Evolutionary conservation across 2,797 vertebrate genomes (phyloP).

Genomic region (Semotilus atromaculatus): DNA sequence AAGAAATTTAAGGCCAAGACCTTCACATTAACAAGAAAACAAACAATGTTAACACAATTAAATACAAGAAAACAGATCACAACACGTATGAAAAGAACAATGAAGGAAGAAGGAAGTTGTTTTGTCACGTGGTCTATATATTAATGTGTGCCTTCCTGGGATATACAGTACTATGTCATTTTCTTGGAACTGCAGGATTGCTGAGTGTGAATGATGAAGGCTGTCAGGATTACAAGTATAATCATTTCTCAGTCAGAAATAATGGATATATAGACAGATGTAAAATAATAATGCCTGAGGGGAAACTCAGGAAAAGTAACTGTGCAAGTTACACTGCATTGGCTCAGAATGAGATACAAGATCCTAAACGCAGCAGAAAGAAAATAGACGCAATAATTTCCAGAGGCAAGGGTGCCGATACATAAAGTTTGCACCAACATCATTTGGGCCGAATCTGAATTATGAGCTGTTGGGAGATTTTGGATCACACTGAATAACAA

Average conservation of each 20-base stretch:
- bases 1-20: neutral
- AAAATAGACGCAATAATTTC: conserved; percentile 34
- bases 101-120: neutral
- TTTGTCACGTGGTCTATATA: conserved; percentile 28
- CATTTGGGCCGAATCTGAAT: conserved; percentile 13
- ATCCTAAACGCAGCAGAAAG: neutral
- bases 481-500: conserved; percentile 13
- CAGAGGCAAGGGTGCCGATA: conserved; percentile 4
- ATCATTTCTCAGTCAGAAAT: conserved; percentile 29
- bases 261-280: conserved; percentile 13
- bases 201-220: conserved; percentile 11
- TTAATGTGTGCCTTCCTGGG: conserved; percentile 15
- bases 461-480: conserved; percentile 26
- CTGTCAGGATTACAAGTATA: conserved; percentile 7
- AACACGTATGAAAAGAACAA: neutral
- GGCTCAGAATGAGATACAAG: neutral
- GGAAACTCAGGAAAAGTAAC: conserved; percentile 33
- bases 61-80: neutral
- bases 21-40: neutral
- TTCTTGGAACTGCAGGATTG: conserved; percentile 30
- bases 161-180: neutral
- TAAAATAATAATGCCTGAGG: conserved; percentile 37
- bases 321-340: neutral
- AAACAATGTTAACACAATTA: neutral
- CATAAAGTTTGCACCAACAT: conserved; percentile 15